A percentile compares a stretch with the other conserved stretches of the same genome.
Conservation (phyloP, 2,797 vertebrate species). For the Danio aesculapii region DNA sequence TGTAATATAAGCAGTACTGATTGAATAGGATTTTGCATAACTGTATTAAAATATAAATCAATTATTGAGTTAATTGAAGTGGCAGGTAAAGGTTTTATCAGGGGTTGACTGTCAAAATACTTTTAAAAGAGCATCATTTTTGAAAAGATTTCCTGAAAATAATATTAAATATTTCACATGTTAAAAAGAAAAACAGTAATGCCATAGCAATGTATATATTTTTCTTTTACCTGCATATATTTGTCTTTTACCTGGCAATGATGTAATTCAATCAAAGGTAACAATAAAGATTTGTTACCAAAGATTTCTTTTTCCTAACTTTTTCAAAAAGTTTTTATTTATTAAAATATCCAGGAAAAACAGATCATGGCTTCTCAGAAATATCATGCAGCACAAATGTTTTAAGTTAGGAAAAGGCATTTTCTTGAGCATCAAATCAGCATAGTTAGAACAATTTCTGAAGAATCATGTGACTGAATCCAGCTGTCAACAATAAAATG, state of each 20-base stretch:
- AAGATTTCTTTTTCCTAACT: not conserved
- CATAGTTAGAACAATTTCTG: not conserved
- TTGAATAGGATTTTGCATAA: not conserved
- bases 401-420: not conserved
- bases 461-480: not conserved
- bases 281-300: not conserved
- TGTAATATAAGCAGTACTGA: not conserved
- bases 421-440: not conserved
- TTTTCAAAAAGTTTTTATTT: not conserved
- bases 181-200: too few species aligned
- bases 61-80: not conserved
- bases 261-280: not conserved
- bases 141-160: too few species aligned
- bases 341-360: not conserved
- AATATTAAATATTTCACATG: too few species aligned
- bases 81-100: not conserved
- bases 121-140: too few species aligned
- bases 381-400: not conserved
- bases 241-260: not conserved
- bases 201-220: not conserved
- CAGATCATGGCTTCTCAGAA: not conserved
- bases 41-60: not conserved
- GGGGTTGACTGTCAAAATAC: too few species aligned
- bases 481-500: not conserved
- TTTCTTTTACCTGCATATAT: too few species aligned